Conservation (phyloP, 1,140 invertebrate species). For the Bombus huntii region DNA sequence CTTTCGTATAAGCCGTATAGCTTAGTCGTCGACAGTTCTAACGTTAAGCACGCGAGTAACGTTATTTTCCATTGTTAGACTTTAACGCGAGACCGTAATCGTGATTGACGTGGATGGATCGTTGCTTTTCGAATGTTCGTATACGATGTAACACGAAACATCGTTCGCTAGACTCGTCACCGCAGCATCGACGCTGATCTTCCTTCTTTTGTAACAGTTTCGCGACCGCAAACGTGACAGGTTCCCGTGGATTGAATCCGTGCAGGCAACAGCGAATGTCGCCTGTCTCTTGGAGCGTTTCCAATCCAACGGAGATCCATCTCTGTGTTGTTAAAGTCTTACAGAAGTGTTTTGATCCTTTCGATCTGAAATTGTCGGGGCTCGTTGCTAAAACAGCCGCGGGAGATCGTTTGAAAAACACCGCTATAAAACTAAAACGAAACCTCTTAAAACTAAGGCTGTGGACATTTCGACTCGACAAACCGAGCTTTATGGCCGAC, state of each 20-base stretch:
- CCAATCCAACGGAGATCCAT: conserved; percentile 29
- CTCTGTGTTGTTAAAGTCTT: neutral
- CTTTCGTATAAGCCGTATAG: neutral
- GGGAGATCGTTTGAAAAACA: neutral
- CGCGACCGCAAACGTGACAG: conserved; percentile 30
- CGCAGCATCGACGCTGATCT: conserved; percentile 6
- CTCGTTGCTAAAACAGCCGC: neutral
- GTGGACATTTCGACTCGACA: neutral
- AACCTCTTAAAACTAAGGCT: neutral
- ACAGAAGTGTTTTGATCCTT: conserved; percentile 12
- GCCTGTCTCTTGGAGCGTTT: conserved; percentile 40
- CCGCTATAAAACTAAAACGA: neutral
- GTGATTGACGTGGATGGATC: neutral
- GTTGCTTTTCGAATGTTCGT: neutral
- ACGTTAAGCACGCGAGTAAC: neutral
- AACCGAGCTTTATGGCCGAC: neutral
- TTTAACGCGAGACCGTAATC: neutral
- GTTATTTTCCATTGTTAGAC: neutral
- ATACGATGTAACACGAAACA: neutral
- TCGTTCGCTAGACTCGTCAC: neutral
- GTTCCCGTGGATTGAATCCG: conserved; percentile 1
- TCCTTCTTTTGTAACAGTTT: conserved; percentile 20
- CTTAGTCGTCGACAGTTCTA: no score
- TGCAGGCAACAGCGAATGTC: neutral
- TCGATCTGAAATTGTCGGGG: neutral